phyloP scores from a whole-genome alignment of 2,888 invertebrate species.

The Himalopsyche kuldschensis region DNA sequence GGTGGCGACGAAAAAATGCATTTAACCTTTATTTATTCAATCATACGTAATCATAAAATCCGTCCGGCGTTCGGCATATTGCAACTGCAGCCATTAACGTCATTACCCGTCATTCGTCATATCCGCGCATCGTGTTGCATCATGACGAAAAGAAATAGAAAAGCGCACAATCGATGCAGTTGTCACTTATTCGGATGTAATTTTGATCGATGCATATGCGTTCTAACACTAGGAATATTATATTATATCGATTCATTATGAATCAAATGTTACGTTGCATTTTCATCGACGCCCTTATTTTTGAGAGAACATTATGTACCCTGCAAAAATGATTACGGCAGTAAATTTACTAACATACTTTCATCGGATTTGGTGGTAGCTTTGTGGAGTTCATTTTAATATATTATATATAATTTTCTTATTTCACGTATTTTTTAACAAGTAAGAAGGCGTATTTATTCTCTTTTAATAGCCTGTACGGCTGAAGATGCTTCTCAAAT shows the following conservation, averaged over 20 bases:
- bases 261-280: background rate
- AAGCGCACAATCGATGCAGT: background rate
- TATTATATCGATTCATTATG: background rate
- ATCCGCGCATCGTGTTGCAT: background rate
- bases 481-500: no score
- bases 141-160: background rate
- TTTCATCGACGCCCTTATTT: no score
- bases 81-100: background rate
- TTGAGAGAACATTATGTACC: no score
- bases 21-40: slow-evolving; percentile 32
- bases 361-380: no score
- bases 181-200: background rate
- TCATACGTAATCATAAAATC: slow-evolving; percentile 30
- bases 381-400: no score
- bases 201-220: slow-evolving; percentile 9
- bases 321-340: no score
- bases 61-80: slow-evolving; percentile 4
- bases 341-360: no score
- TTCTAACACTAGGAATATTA: background rate
- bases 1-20: slow-evolving; percentile 12
- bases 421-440: no score
- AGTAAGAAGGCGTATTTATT: no score
- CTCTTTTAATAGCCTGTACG: no score
- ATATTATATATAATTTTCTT: no score
- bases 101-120: background rate